Percentiles rank a stretch among this genome's conserved stretches.
These are phyloP conservation scores for Osmoderma eremita DNA, from an alignment of 2,888 invertebrate species.

Conservation along the genomic window DNA sequence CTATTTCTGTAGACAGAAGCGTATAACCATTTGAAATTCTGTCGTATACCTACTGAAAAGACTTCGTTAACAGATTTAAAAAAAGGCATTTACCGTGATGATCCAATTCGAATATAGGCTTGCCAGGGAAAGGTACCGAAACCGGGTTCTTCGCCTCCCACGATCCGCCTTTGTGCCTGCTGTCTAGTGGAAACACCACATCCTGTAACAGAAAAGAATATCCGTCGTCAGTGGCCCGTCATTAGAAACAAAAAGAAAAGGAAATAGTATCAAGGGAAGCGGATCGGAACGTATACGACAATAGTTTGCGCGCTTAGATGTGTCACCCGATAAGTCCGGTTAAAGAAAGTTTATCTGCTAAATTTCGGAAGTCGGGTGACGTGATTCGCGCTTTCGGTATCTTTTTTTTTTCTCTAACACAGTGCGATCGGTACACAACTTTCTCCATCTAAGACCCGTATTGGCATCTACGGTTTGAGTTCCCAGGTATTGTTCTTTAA, in stretches of 20 bases:
- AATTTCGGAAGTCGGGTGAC: constrained; percentile 37
- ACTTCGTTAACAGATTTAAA: neutral
- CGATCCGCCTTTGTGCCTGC: constrained; percentile 88
- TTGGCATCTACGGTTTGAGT: constrained; percentile 5
- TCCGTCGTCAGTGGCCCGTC: constrained; percentile 17
- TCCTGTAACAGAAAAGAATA: constrained; percentile 68
- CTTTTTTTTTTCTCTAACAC: constrained; percentile 1
- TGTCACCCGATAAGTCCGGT: constrained; percentile 33
- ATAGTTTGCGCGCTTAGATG: constrained; percentile 35
- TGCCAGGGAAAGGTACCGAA: constrained; percentile 97
- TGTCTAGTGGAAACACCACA: constrained; percentile 90
- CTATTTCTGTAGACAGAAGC: too few species aligned
- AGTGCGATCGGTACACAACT: constrained; percentile 9
- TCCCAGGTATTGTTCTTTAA: neutral
- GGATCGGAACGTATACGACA: constrained; percentile 24
- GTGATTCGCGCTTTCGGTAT: constrained; percentile 16
- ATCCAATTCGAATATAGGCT: constrained; percentile 93
- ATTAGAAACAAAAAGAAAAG: constrained; percentile 17
- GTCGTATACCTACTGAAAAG: too few species aligned
- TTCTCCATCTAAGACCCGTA: constrained; percentile 20
- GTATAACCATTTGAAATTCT: too few species aligned
- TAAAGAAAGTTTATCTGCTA: constrained; percentile 32
- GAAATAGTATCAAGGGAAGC: neutral
- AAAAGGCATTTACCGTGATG: constrained; percentile 74
- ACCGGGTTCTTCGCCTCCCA: constrained; percentile 93